phyloP scores from a whole-genome alignment of 2,888 invertebrate species.

The Trypoxylon attenuatum region DNA sequence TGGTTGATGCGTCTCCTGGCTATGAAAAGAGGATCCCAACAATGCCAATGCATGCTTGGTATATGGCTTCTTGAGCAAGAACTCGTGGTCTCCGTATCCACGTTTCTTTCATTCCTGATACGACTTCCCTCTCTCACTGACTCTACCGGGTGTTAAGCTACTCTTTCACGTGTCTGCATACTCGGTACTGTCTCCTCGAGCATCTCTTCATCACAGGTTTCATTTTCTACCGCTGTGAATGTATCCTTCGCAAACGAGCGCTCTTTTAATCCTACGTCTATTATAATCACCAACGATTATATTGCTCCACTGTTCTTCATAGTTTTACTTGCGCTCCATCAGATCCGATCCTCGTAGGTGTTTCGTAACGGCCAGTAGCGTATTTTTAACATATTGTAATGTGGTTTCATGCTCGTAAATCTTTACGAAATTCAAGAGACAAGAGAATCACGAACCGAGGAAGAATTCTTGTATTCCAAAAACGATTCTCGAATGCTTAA shows the following conservation, averaged over 20 bases:
- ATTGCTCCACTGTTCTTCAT: too few species aligned
- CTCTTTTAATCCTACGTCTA: too few species aligned
- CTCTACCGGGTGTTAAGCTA: conserved; percentile 46
- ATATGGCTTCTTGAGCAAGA: conserved; percentile 32
- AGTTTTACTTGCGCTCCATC: too few species aligned
- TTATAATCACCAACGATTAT: too few species aligned
- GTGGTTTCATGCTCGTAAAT: background rate
- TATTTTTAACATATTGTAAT: background rate
- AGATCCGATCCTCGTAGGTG: too few species aligned
- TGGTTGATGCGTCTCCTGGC: conserved; percentile 57
- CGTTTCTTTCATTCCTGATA: conserved; percentile 35
- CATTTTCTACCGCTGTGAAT: too few species aligned
- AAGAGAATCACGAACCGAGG: background rate
- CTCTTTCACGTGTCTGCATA: too few species aligned
- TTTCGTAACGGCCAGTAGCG: background rate
- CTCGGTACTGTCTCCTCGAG: too few species aligned
- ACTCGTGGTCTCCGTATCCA: conserved; percentile 28
- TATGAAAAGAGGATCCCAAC: conserved; percentile 58
- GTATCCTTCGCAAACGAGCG: too few species aligned
- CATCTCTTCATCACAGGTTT: too few species aligned
- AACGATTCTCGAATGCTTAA: background rate
- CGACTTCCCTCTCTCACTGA: conserved; percentile 2
- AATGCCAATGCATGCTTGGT: conserved; percentile 43
- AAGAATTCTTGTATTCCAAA: background rate
- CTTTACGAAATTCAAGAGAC: background rate